phyloP scores from a whole-genome alignment of 2,113 vertebrate genomes.

The Plectropomus leopardus region DNA sequence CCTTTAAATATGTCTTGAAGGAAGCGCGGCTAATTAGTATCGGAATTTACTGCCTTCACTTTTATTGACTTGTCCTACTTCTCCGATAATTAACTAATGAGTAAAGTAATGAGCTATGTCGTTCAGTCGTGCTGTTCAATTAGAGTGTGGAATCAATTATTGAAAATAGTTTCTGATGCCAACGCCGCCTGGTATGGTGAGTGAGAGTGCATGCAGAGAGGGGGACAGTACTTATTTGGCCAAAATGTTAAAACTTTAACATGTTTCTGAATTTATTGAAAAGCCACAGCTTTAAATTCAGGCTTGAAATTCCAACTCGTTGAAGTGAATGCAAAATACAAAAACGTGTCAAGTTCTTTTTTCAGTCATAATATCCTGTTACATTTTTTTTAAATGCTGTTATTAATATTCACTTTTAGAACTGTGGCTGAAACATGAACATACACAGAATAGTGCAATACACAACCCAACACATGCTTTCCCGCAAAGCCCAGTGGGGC shows the following conservation, averaged over 20 bases:
- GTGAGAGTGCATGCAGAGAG: slow-evolving; percentile 57
- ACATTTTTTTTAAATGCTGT: slow-evolving; percentile 32
- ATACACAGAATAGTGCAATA: not conserved
- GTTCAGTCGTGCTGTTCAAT: slow-evolving; percentile 99
- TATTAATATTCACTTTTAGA: slow-evolving; percentile 17
- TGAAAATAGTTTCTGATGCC: slow-evolving; percentile 97
- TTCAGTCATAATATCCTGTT: not conserved
- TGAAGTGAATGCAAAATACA: not conserved
- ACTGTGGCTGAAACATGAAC: slow-evolving; percentile 23
- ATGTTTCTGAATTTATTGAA: not conserved
- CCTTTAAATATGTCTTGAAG: slow-evolving; percentile 99
- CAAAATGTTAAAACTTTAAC: slow-evolving; percentile 30
- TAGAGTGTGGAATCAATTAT: slow-evolving; percentile 99
- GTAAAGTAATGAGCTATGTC: slow-evolving; percentile 99
- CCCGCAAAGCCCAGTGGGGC: slow-evolving; percentile 59
- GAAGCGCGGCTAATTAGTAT: slow-evolving; percentile 99
- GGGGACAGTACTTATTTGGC: slow-evolving; percentile 52
- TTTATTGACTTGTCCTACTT: slow-evolving; percentile 99
- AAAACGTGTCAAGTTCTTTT: not conserved
- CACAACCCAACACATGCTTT: slow-evolving; percentile 8
- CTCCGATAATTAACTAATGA: slow-evolving; percentile 99
- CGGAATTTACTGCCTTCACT: slow-evolving; percentile 99
- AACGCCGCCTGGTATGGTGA: slow-evolving; percentile 66
- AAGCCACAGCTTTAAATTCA: not conserved
- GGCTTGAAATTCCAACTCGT: not conserved